Conservation (phyloP, 2,113 vertebrate genomes). For the Nothobranchius furzeri region DNA sequence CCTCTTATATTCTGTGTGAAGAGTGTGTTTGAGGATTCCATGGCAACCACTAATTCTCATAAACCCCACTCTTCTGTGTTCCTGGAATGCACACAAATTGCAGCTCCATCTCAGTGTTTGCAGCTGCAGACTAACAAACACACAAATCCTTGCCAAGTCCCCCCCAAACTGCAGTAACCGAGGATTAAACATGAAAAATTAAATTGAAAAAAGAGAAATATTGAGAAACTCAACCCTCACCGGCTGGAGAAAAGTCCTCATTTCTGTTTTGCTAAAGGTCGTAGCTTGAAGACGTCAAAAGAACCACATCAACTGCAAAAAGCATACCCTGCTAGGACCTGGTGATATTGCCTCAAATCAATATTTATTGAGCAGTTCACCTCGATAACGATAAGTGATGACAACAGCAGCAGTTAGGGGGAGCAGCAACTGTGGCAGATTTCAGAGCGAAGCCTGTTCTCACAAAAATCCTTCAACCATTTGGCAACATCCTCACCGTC, state of each 20-base stretch:
- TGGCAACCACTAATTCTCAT: constrained; percentile 37
- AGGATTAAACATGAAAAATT: constrained; percentile 32
- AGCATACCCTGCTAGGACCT: too few relatives aligned
- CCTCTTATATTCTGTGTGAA: constrained; percentile 24
- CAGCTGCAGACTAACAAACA: constrained; percentile 27
- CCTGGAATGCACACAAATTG: constrained; percentile 53
- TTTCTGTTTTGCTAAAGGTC: not conserved
- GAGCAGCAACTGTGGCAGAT: too few relatives aligned
- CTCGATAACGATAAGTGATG: too few relatives aligned
- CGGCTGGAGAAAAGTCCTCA: not conserved
- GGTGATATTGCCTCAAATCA: too few relatives aligned
- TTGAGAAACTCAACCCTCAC: constrained; percentile 1
- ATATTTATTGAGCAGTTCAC: too few relatives aligned
- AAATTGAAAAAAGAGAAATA: constrained; percentile 16
- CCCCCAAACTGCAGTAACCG: constrained; percentile 15
- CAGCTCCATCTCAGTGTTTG: constrained; percentile 22
- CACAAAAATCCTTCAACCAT: too few relatives aligned
- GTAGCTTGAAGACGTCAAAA: too few relatives aligned
- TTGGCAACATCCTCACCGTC: too few relatives aligned
- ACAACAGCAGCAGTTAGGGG: too few relatives aligned
- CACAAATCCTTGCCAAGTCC: constrained; percentile 33
- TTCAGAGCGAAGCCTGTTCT: too few relatives aligned
- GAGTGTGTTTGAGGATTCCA: constrained; percentile 13
- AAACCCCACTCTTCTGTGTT: constrained; percentile 29
- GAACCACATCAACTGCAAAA: too few relatives aligned